Conservation (phyloP, 2,113 vertebrate species). For the Balaeniceps rex region DNA sequence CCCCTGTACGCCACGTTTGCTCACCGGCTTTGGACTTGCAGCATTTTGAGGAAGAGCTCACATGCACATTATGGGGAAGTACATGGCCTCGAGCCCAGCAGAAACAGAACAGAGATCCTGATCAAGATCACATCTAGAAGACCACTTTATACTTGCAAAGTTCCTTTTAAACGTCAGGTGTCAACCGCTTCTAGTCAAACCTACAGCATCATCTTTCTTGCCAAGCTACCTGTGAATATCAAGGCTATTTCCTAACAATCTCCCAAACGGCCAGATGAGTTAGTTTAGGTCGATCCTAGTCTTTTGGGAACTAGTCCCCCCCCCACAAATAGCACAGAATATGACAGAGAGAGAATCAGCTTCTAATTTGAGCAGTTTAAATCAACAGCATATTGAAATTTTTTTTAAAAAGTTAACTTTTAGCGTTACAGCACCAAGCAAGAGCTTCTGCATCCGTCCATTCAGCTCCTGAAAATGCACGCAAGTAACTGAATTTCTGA, state of each 20-base stretch:
- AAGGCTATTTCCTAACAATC: neutral
- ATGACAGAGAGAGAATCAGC: neutral
- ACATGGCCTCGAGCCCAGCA: accelerated
- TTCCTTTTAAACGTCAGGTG: neutral
- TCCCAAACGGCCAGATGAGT: neutral
- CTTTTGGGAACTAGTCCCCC: neutral
- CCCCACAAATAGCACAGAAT: neutral
- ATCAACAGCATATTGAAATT: too few species aligned
- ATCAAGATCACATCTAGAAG: too few species aligned
- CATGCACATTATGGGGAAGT: accelerated
- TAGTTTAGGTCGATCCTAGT: neutral
- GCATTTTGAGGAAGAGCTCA: neutral
- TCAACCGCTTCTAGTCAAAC: neutral
- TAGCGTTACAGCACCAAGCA: neutral
- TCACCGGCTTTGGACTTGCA: too few species aligned
- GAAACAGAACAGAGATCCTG: neutral
- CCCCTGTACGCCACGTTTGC: accelerated
- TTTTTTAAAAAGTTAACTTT: too few species aligned
- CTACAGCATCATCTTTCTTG: neutral
- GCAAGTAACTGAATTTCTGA: neutral
- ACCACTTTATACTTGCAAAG: too few species aligned
- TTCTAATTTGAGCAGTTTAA: neutral
- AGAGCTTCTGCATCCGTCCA: neutral
- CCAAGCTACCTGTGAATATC: accelerated
- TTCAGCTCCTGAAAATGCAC: neutral